Evolutionary conservation across 2,113 vertebrate genomes (phyloP), one percentile per base, ranked within the genome.

Genomic region (Pseudolaguvia tuberculata): DNA sequence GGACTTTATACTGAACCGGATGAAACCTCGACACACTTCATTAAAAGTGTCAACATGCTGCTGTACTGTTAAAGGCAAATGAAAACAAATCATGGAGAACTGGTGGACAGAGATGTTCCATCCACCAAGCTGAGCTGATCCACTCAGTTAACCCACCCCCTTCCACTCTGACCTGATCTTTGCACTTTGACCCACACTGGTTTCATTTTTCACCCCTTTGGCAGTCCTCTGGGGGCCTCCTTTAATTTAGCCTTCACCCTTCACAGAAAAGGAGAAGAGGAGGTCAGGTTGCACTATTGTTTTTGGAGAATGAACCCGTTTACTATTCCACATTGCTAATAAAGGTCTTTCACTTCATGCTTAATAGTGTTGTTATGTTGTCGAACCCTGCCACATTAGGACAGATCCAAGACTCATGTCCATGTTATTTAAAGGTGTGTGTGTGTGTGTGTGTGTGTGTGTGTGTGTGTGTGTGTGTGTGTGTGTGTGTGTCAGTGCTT

Each of bases 141-240:
- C 25, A 21, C 51, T 39, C 61, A 39, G n/a, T 7, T 14, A 5
- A 21, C 45, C 7, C 57, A n/a, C 51, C 15, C 25, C 23, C 72
- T 61, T 21, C 27, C 57, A 20, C 67, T 50, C 58, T n/a, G 66
- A 2, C 51, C 51, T 47, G 70, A 74, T 56, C 77, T 74, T 15
- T 70, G 50, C 51, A 48, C 78, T 79, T 75, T 79, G 57, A 79
- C 78, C 72, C n/a, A 45, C 39, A 66, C 3, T 1, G 50, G 65
- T 79, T 73, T 74, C 62, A 79, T 73, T 79, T 68, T 73, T 79
- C 56, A 79, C 63, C 72, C 50, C 71, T 27, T 35, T 74, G 56
- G 59, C 27, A 27, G 55, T 48, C 48, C 77, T 79, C 72, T 67
- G 48, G 66, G 57, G 78, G 78, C 56, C 78, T 65, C 61, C 59